These are phyloP conservation scores for Acanthosepion esculentum DNA, from an alignment of 2,888 invertebrate genomes.

Conservation along the genomic window DNA sequence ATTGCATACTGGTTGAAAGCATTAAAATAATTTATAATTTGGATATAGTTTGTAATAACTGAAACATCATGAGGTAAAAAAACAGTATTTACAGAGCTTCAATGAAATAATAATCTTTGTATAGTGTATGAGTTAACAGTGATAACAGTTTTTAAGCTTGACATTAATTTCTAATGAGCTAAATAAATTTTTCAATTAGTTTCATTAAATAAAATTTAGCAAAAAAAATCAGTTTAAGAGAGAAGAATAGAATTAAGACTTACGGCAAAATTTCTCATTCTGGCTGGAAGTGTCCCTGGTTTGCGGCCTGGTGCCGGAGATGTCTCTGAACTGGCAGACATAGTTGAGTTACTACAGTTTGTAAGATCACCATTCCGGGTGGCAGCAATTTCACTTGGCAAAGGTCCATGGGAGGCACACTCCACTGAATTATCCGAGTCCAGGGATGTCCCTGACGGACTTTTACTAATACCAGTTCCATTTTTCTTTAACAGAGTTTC, in stretches of 20 bases:
- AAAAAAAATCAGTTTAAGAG: not conserved
- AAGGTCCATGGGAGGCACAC: slow-evolving; percentile 56
- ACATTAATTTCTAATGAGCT: no score
- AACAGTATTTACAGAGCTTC: no score
- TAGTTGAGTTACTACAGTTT: slow-evolving; percentile 65
- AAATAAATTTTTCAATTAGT: no score
- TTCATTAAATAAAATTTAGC: no score
- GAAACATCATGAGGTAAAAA: not conserved
- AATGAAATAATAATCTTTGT: no score
- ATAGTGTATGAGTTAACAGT: no score
- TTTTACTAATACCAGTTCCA: slow-evolving; percentile 57
- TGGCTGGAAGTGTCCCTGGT: slow-evolving; percentile 46
- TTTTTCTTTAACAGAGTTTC: slow-evolving; percentile 46
- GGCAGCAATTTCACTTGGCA: slow-evolving; percentile 54
- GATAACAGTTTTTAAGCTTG: no score
- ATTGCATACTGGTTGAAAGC: not conserved
- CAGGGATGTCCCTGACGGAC: slow-evolving; percentile 65
- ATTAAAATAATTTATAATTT: not conserved
- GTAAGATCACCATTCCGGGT: slow-evolving; percentile 60
- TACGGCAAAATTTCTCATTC: slow-evolving; percentile 45
- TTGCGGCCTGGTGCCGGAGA: slow-evolving; percentile 56
- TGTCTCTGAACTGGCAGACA: slow-evolving; percentile 67
- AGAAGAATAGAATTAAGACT: not conserved
- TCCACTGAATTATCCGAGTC: slow-evolving; percentile 68
- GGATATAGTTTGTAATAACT: not conserved